Conservation (phyloP, 2,113 vertebrate genomes). For the Gavialis gangeticus region DNA sequence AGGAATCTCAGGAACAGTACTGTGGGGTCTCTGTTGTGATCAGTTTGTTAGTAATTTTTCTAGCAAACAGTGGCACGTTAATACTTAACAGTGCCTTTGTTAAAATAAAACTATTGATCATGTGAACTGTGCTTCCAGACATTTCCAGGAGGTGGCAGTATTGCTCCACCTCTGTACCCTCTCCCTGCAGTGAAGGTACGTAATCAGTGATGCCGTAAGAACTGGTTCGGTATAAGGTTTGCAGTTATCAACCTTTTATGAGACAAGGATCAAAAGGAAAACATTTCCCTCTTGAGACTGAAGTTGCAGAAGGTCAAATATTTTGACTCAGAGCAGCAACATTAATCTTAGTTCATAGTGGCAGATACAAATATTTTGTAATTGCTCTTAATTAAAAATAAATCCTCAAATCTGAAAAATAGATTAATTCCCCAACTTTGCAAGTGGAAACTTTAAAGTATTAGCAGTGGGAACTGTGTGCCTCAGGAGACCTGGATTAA, state of each 20-base stretch:
- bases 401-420: not conserved
- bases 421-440: not conserved
- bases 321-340: not conserved
- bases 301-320: not conserved
- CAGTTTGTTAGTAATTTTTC: not conserved
- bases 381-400: not conserved
- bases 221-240: not conserved
- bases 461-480: not conserved
- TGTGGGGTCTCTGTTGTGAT: accelerated
- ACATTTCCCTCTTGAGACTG: accelerated
- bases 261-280: not conserved
- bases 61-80: too few relatives aligned
- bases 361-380: not conserved
- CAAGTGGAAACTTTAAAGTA: not conserved
- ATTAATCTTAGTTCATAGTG: not conserved
- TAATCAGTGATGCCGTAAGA: accelerated
- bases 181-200: not conserved
- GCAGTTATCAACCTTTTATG: not conserved
- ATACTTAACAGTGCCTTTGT: accelerated
- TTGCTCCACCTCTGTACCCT: not conserved
- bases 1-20: accelerated
- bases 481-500: not conserved
- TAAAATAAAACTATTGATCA: not conserved
- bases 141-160: conserved; percentile 54
- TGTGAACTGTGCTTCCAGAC: not conserved